Evolutionary conservation across 2,113 vertebrate species (phyloP).

Genomic region (Morone saxatilis): DNA sequence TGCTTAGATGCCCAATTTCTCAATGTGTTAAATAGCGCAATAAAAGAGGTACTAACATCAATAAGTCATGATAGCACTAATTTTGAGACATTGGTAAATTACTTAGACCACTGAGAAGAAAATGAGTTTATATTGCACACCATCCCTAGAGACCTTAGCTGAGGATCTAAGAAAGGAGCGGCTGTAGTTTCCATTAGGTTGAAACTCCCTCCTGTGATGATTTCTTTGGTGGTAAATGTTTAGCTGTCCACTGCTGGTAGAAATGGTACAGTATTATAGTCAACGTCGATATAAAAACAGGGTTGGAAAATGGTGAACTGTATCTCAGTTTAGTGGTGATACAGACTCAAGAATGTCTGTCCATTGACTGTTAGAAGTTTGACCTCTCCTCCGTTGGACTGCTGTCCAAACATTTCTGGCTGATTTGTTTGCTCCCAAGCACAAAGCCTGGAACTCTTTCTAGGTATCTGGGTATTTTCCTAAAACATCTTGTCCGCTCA

Average conservation of each 20-base stretch:
- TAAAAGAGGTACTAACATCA: background rate
- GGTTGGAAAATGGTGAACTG: background rate
- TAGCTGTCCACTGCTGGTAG: background rate
- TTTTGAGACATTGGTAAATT: background rate
- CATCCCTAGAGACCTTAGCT: background rate
- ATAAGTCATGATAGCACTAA: background rate
- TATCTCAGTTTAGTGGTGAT: background rate
- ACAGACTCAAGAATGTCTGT: slow-evolving; percentile 5
- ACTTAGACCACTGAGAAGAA: background rate
- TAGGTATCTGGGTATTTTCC: slow-evolving; percentile 29
- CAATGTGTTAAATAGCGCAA: background rate
- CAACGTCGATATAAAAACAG: background rate
- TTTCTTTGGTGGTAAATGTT: background rate
- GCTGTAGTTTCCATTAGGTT: slow-evolving; percentile 19
- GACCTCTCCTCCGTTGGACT: slow-evolving; percentile 17
- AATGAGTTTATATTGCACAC: background rate
- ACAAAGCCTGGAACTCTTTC: slow-evolving; percentile 26
- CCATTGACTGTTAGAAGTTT: slow-evolving; percentile 1
- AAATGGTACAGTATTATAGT: background rate
- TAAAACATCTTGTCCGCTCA: slow-evolving; percentile 9
- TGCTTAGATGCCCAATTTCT: background rate
- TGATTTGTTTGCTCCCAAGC: slow-evolving; percentile 41
- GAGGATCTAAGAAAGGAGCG: background rate
- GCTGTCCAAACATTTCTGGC: slow-evolving; percentile 50
- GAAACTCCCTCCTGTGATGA: slow-evolving; percentile 5